phyloP scores from a whole-genome alignment of 1,140 invertebrate species.

The Sweltsa coloradensis region DNA sequence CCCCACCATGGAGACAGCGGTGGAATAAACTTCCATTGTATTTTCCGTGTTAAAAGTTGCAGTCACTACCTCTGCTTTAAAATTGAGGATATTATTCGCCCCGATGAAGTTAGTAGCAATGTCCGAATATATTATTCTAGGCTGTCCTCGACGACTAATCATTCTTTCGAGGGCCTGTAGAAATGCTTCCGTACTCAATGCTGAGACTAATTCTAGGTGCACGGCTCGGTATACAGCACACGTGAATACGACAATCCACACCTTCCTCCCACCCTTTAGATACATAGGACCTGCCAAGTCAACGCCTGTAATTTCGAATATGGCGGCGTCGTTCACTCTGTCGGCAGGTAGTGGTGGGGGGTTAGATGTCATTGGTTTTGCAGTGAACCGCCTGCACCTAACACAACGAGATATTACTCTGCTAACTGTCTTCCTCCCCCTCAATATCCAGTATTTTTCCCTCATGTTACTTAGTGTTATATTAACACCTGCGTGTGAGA shows the following conservation, averaged over 20 bases:
- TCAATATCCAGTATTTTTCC: too few species aligned
- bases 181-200: conserved; percentile 26
- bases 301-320: conserved; percentile 24
- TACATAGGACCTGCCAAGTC: conserved; percentile 25
- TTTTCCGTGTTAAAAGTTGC: conserved; percentile 18
- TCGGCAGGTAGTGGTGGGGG: conserved; percentile 23
- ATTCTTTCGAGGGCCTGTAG: conserved; percentile 27
- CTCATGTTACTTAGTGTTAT: too few species aligned
- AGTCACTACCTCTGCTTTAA: conserved; percentile 8
- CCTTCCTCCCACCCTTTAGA: conserved; percentile 19
- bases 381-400: too few species aligned
- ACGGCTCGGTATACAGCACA: conserved; percentile 28
- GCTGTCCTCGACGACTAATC: conserved; percentile 25
- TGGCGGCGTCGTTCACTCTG: conserved; percentile 18
- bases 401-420: too few species aligned
- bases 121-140: conserved; percentile 24
- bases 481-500: too few species aligned
- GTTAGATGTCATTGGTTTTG: too few species aligned
- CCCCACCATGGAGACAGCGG: conserved; percentile 30
- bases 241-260: conserved; percentile 28
- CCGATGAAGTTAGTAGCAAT: conserved; percentile 29
- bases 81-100: conserved; percentile 13
- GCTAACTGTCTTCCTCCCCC: too few species aligned
- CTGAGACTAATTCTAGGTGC: conserved; percentile 28
- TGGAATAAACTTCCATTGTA: conserved; percentile 27